A percentile compares a stretch with the other conserved stretches of the same genome.
Conservation (phyloP, 1,140 invertebrate genomes). For the Drosophila pruinosa region DNA sequence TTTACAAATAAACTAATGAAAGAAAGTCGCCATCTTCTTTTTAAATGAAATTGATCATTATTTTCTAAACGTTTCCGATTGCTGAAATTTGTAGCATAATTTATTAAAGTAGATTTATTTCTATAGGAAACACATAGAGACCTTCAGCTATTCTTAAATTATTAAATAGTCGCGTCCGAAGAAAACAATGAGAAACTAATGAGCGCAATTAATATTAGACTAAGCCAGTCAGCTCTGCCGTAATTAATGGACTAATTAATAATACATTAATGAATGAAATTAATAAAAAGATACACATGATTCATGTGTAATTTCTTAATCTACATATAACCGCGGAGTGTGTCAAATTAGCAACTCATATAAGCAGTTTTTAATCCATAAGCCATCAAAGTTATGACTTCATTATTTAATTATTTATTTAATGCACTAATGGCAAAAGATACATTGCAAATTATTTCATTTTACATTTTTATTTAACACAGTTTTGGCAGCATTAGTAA, state of each 20-base stretch:
- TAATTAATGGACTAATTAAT: background rate
- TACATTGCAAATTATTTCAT: background rate
- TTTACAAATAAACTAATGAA: background rate
- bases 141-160: background rate
- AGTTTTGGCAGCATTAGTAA: too few relatives aligned
- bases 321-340: background rate
- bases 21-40: background rate
- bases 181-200: background rate
- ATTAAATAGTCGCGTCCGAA: too few relatives aligned
- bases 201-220: background rate
- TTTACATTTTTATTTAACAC: too few relatives aligned
- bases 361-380: background rate
- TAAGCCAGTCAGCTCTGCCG: background rate
- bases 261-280: background rate
- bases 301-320: background rate
- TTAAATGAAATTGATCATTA: too few relatives aligned
- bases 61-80: too few relatives aligned
- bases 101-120: too few relatives aligned
- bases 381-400: background rate
- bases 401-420: background rate
- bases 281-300: background rate
- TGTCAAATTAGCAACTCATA: background rate
- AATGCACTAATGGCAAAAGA: background rate
- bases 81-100: too few relatives aligned
- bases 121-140: background rate